These are phyloP conservation scores for Cryptocephalus primarius DNA, from an alignment of 2,888 invertebrate species.

Conservation along the genomic window DNA sequence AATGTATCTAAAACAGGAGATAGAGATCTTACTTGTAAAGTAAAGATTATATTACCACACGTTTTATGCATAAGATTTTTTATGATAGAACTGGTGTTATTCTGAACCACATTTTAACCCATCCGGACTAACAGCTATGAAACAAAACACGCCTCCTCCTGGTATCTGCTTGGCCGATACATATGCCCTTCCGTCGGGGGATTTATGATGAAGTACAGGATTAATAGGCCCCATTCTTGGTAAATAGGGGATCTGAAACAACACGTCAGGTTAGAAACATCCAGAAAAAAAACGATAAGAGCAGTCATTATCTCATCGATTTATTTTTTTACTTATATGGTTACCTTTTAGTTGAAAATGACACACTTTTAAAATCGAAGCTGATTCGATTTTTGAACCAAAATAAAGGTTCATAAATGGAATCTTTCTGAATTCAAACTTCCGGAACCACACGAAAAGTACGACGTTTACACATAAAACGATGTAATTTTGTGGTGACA, in stretches of 20 bases:
- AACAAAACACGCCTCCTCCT: slow-evolving; percentile 43
- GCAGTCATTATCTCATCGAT: too few species aligned
- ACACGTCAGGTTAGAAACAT: slow-evolving; percentile 1
- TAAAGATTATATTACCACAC: background rate
- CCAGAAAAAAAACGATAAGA: background rate
- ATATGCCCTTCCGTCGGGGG: slow-evolving; percentile 44
- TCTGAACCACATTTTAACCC: slow-evolving; percentile 19
- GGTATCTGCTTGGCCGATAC: slow-evolving; percentile 42
- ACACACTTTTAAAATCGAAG: too few species aligned
- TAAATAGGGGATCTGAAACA: slow-evolving; percentile 35
- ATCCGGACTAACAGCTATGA: slow-evolving; percentile 45
- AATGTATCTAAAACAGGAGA: too few species aligned
- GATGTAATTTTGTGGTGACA: too few species aligned
- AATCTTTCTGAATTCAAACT: too few species aligned
- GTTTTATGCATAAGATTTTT: background rate
- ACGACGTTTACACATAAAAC: too few species aligned
- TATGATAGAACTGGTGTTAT: slow-evolving; percentile 1
- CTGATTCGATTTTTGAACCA: background rate
- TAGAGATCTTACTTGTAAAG: too few species aligned
- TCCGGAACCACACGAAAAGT: too few species aligned
- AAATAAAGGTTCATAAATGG: too few species aligned
- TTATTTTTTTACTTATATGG: too few species aligned
- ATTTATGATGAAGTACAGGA: slow-evolving; percentile 41
- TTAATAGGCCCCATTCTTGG: slow-evolving; percentile 42
- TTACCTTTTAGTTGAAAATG: slow-evolving; percentile 10